phyloP scores from a whole-genome alignment of 2,113 vertebrate genomes.

The Saguinus imperator region DNA sequence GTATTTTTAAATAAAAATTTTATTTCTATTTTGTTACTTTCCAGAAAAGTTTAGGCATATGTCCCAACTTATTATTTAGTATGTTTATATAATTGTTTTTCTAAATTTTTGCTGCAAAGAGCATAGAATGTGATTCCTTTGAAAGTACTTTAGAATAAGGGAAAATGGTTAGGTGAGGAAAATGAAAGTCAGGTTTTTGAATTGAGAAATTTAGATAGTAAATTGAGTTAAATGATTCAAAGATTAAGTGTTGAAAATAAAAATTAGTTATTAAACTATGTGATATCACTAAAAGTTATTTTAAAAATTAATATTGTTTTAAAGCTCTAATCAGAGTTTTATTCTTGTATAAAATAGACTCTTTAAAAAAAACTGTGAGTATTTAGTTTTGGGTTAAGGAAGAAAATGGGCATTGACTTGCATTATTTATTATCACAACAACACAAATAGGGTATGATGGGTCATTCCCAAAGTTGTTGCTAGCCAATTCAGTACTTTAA shows the following conservation, averaged over 20 bases:
- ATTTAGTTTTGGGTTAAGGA: slow-evolving; percentile 15
- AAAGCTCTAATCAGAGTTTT: neutral
- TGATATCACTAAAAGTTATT: neutral
- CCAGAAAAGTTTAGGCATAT: neutral
- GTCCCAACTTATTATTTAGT: neutral
- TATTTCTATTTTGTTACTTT: slow-evolving; percentile 8
- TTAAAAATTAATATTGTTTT: slow-evolving; percentile 5
- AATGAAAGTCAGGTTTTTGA: neutral
- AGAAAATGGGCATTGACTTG: neutral
- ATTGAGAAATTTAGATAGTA: neutral
- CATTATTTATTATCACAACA: neutral
- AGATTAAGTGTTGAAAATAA: neutral
- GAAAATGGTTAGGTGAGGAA: neutral
- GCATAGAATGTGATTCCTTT: neutral
- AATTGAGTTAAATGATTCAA: slow-evolving; percentile 16
- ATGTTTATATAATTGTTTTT: neutral
- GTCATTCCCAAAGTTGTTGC: neutral
- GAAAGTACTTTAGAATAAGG: neutral
- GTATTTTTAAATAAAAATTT: neutral
- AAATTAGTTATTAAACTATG: neutral
- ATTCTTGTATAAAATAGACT: neutral
- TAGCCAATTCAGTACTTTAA: neutral
- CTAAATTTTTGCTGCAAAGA: neutral
- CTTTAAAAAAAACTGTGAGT: neutral
- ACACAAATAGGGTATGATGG: neutral